Evolutionary conservation across 2,888 invertebrate genomes (phyloP), one percentile per base, ranked within the genome.

Genomic region (Tenthredo scrophulariae): DNA sequence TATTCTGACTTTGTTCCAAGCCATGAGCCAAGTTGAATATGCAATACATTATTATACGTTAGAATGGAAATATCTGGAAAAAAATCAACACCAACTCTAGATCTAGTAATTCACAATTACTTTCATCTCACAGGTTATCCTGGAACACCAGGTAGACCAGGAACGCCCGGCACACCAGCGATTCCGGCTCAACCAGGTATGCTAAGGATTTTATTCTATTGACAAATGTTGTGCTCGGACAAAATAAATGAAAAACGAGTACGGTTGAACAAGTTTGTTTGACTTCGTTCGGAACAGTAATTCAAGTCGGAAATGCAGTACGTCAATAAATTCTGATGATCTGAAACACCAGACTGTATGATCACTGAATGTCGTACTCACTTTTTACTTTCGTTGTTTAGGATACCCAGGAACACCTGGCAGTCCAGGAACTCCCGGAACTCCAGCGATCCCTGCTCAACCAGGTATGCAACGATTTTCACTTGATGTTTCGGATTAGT

Each of bases 361-460:
- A 13, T 37, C 18, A 18, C 18, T 40, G 22, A 2, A 46, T 18
- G 29, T n/a, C 3, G 40, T 15, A 33, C 2, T 95, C 95, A 13
- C 40, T 0, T 1, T 18, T 37, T 18, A 0, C 37, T 7, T 22
- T 65, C 29, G 10, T 10, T 9, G 15, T 18, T 46, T 0, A 58
- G 86, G 77, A 5, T 75, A 75, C 62, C 86, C 85, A 13, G 85
- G 87, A 13, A 85, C 83, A 13, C 87, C 85, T 0, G 58, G 93
- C 91, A 40, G 65, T 2, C 67, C 50, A 1, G 50, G 62, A n/a
- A 50, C 67, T 40, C 89, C 89, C 3, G 92, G 91, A 26, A 89
- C 89, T 83, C 92, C 92, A 29, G 90, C 90, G 43, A 88, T 87
- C 22, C 91, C 90, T 6, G 90, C 88, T 0, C 89, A 89, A 13